phyloP scores from a whole-genome alignment of 64 coral and sea anemone species.

The Pocillopora verrucosa region DNA sequence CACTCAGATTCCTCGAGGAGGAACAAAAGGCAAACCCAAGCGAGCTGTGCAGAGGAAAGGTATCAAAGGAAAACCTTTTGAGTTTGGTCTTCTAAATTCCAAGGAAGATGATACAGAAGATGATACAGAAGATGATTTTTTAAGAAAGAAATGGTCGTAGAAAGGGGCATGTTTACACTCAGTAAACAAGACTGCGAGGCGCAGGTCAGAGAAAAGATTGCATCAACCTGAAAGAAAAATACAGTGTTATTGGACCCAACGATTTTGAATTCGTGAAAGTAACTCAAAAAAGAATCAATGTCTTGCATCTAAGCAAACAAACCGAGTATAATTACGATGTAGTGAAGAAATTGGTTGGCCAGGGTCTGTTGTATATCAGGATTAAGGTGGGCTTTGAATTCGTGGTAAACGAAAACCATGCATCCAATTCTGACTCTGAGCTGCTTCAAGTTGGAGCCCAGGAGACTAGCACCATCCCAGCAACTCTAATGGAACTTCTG shows the following conservation, averaged over 20 bases:
- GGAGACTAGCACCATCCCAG: background rate
- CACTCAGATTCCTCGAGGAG: background rate
- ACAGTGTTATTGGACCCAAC: slow-evolving; percentile 22
- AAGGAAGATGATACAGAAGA: background rate
- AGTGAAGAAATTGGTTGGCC: slow-evolving; percentile 18
- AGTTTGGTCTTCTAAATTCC: background rate
- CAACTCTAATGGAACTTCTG: background rate
- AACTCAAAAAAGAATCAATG: slow-evolving; percentile 34
- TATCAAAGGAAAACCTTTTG: background rate
- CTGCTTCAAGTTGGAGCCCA: background rate
- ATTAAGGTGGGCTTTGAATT: slow-evolving; percentile 20
- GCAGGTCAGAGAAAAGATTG: slow-evolving; percentile 17
- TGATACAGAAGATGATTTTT: too few species aligned
- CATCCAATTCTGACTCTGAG: slow-evolving; percentile 5
- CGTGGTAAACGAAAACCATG: slow-evolving; percentile 5
- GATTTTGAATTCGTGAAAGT: slow-evolving; percentile 66
- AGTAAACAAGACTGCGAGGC: slow-evolving; percentile 39
- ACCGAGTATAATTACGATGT: slow-evolving; percentile 40
- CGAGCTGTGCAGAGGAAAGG: background rate
- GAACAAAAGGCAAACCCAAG: background rate
- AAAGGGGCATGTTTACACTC: slow-evolving; percentile 16
- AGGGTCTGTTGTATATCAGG: slow-evolving; percentile 8
- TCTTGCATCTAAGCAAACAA: slow-evolving; percentile 17
- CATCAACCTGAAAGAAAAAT: slow-evolving; percentile 29
- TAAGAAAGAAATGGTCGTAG: background rate